Base-by-base conservation (phyloP, 2,888 invertebrate species). In the Papilio elwesi region DNA sequence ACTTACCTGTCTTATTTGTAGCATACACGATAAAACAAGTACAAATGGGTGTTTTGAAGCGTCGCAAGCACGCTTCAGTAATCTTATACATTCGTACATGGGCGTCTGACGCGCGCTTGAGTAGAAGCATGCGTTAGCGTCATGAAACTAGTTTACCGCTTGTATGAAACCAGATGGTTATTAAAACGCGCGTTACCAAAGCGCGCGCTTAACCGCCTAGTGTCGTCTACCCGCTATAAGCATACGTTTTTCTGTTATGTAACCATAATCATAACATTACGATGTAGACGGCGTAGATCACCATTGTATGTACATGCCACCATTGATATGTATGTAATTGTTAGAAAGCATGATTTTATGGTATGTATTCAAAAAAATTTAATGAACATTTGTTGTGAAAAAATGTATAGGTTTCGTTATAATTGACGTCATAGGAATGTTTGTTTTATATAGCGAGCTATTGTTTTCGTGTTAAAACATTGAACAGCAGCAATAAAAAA, bases 91-190 rank as follows among this genome's bases (percentile, higher is more conserved):
- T 26, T 4, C 26, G 26, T 26, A 26, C 1, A 26, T 26, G 26
- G 2, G 26, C 26, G 4, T 26, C 4, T 26, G n/a, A n/a, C n/a
- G n/a, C n/a, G n/a, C n/a, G n/a, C n/a, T n/a, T n/a, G n/a, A 26
- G 26, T 26, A 26, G 26, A 26, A 26, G 26, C 26, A 26, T 26
- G 26, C 26, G 26, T 26, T 26, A 26, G 26, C 26, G 26, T 26
- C 4, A 26, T 26, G 13, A 49, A 49, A 49, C 6, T n/a, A 51
- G 12, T 51, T 38, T 57, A 51, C 71, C 51, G 26, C 47, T 69
- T 69, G 72, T 69, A 68, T 47, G 47, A 47, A 1, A 68, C 36
- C 26, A 53, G 16, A 53, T 15, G 16, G 16, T 43, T 43, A 3
- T 9, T 43, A 26, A 26, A 26, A 26, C 26, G 26, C 43, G 43